Evolutionary conservation across 2,797 vertebrate genomes (phyloP).

Genomic region (Pyrocephalus nanus): DNA sequence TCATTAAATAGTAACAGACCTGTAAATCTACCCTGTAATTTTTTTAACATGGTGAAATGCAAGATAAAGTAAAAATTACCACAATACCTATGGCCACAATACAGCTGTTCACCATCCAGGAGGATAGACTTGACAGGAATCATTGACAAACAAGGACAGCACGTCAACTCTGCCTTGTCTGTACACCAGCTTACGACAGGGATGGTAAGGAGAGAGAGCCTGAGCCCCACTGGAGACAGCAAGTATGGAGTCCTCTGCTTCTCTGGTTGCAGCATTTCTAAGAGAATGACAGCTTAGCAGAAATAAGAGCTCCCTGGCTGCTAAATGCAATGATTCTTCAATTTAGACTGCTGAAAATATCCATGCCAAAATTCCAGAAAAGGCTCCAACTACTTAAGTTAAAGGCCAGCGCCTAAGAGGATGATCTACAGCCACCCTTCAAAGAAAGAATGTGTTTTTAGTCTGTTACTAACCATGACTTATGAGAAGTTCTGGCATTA

Average conservation of each 20-base stretch:
- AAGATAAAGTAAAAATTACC: not conserved
- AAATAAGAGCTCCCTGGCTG: not conserved
- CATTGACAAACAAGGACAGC: not conserved
- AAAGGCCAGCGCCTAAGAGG: not conserved
- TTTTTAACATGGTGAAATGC: not conserved
- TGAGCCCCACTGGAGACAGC: not conserved
- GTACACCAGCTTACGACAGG: not conserved
- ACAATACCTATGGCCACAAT: not conserved
- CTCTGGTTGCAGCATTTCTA: not conserved
- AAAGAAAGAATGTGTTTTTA: not conserved
- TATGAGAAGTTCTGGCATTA: not conserved
- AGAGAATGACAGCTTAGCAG: not conserved
- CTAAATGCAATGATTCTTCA: not conserved
- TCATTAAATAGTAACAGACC: not conserved
- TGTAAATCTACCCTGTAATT: not conserved
- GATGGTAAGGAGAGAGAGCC: not conserved
- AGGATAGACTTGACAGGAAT: rapidly evolving
- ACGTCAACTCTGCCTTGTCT: not conserved
- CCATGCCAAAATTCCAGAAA: not conserved
- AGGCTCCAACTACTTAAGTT: not conserved
- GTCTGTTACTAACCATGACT: not conserved
- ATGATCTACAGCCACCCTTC: not conserved
- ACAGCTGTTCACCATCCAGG: not conserved
- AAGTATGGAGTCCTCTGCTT: not conserved
- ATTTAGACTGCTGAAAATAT: not conserved